A percentile compares a stretch with the other conserved stretches of the same genome.
Evolutionary conservation across 2,888 invertebrate species (phyloP).

Genomic region (Liodrosophila aerea): DNA sequence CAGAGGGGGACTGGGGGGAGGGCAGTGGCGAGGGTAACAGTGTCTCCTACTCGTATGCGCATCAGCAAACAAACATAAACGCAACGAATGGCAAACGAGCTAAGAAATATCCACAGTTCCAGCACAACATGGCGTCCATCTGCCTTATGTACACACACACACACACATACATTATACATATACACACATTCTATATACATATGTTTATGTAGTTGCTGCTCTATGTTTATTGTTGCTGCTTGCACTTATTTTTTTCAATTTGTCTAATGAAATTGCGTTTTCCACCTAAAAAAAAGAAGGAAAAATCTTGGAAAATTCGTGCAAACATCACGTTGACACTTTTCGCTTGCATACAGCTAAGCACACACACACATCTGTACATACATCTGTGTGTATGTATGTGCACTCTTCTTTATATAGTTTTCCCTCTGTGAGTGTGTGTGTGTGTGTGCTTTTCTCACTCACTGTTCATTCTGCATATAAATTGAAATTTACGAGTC

Average conservation of each 20-base stretch:
- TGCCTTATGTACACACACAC: constrained; percentile 30
- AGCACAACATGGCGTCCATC: constrained; percentile 69
- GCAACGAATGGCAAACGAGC: constrained; percentile 66
- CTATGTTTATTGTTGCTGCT: constrained; percentile 42
- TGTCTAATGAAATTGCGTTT: constrained; percentile 81
- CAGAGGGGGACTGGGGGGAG: constrained; percentile 3
- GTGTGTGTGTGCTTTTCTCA: constrained; percentile 41
- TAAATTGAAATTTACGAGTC: constrained; percentile 81
- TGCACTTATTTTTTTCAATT: constrained; percentile 79
- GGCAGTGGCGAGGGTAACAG: neutral
- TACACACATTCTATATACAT: constrained; percentile 16
- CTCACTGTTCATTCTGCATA: constrained; percentile 79
- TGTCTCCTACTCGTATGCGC: constrained; percentile 59
- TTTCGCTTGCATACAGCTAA: constrained; percentile 43
- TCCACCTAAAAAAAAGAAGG: constrained; percentile 54
- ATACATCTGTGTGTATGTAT: constrained; percentile 7
- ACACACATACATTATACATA: constrained; percentile 12
- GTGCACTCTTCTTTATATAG: neutral
- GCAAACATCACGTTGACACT: constrained; percentile 76
- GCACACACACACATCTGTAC: constrained; percentile 9
- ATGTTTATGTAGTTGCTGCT: constrained; percentile 34
- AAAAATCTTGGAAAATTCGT: constrained; percentile 72
- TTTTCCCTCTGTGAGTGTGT: constrained; percentile 11
- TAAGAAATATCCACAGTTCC: constrained; percentile 47
- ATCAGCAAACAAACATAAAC: constrained; percentile 56